A percentile compares a stretch with the other conserved stretches of the same genome.
These are phyloP conservation scores for Aplocera efformata DNA, from an alignment of 2,888 invertebrate species.

Conservation along the genomic window DNA sequence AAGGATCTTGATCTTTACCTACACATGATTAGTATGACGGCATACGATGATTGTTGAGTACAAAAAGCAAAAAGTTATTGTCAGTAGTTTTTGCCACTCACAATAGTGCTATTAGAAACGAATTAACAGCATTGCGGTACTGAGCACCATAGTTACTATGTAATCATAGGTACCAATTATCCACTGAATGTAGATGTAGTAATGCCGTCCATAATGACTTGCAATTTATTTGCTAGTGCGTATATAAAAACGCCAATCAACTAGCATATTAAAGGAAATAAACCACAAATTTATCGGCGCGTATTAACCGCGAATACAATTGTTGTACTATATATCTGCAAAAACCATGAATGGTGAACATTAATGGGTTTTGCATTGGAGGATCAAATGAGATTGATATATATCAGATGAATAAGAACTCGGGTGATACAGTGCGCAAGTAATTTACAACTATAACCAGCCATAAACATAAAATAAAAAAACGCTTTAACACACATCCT, in stretches of 20 bases:
- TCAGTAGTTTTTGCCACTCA: slow-evolving; percentile 25
- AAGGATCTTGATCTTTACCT: slow-evolving; percentile 25
- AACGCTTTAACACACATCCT: too few species aligned
- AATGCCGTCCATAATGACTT: slow-evolving; percentile 4
- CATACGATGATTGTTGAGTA: slow-evolving; percentile 30
- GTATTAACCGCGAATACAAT: background rate
- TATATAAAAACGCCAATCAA: slow-evolving; percentile 8
- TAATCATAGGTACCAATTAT: slow-evolving; percentile 6
- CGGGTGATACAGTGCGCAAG: too few species aligned
- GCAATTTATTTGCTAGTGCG: slow-evolving; percentile 3
- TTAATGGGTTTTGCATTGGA: too few species aligned
- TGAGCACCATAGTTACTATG: slow-evolving; percentile 1
- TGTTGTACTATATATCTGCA: slow-evolving; percentile 3
- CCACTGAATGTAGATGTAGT: background rate
- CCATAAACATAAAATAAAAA: too few species aligned
- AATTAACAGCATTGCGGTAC: slow-evolving; percentile 23
- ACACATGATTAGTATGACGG: slow-evolving; percentile 29
- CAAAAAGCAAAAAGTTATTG: slow-evolving; percentile 29
- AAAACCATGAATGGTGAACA: too few species aligned
- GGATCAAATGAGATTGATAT: too few species aligned
- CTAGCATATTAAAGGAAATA: slow-evolving; percentile 7
- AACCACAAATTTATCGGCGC: slow-evolving; percentile 1
- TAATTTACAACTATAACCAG: too few species aligned
- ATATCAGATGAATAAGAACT: too few species aligned
- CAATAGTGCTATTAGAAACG: slow-evolving; percentile 32